A percentile compares a stretch with the other conserved stretches of the same genome.
These are phyloP conservation scores for Drosophila rellima DNA, from an alignment of 2,888 invertebrate species.

Conservation along the genomic window DNA sequence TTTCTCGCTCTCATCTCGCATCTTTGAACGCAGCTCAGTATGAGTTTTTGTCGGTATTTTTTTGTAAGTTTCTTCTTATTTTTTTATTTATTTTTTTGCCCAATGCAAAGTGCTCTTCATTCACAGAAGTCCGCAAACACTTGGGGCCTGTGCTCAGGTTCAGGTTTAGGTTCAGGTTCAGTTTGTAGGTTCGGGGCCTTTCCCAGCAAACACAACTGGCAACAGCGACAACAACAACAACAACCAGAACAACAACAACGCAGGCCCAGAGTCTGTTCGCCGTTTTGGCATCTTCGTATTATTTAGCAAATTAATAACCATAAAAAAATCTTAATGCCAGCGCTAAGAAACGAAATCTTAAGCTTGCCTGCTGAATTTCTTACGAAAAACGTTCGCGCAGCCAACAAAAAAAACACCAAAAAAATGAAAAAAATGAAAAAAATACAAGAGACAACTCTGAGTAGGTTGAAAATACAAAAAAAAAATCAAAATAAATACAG, in stretches of 20 bases:
- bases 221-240: conserved; percentile 44
- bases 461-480: conserved; percentile 31
- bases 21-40: conserved; percentile 32
- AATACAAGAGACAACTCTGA: conserved; percentile 43
- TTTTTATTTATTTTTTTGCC: conserved; percentile 13
- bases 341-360: conserved; percentile 76
- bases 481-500: conserved; percentile 49
- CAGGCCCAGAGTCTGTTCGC: conserved; percentile 31
- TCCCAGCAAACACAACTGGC: conserved; percentile 46
- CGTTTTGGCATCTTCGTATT: conserved; percentile 69
- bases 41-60: conserved; percentile 6
- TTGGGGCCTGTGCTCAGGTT: conserved; percentile 32
- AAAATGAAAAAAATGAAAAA: conserved; percentile 18
- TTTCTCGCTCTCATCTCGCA: neutral
- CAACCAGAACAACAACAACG: conserved; percentile 12
- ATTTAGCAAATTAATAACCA: conserved; percentile 81
- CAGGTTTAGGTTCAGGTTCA: conserved; percentile 32
- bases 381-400: conserved; percentile 71
- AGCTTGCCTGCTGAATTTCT: conserved; percentile 80
- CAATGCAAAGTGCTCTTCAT: conserved; percentile 80
- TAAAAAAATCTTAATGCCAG: conserved; percentile 81
- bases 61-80: neutral
- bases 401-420: conserved; percentile 26
- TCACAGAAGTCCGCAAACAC: conserved; percentile 64
- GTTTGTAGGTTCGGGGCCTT: conserved; percentile 41